These are phyloP conservation scores for Laothoe populi DNA, from an alignment of 2,888 invertebrate species.

Conservation along the genomic window DNA sequence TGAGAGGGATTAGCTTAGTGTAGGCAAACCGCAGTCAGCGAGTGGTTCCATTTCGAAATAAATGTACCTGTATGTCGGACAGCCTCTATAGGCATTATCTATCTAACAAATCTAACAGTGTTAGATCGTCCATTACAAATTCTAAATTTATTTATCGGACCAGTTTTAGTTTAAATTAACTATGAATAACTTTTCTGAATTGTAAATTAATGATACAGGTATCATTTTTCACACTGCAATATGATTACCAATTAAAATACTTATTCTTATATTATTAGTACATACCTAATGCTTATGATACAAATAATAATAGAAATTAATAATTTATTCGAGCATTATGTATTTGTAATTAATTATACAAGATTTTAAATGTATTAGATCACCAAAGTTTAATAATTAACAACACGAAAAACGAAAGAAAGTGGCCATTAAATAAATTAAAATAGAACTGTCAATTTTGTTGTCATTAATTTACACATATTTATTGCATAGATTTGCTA, in stretches of 20 bases:
- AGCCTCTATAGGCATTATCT: constrained; percentile 26
- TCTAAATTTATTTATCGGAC: constrained; percentile 26
- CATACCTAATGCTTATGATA: too few relatives aligned
- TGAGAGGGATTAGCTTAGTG: constrained; percentile 28
- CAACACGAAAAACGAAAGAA: constrained; percentile 10
- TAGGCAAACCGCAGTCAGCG: constrained; percentile 26
- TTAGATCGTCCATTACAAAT: constrained; percentile 30
- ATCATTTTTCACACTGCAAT: not conserved
- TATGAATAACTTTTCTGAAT: not conserved
- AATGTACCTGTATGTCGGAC: constrained; percentile 31
- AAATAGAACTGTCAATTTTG: constrained; percentile 23
- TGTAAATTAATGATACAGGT: not conserved
- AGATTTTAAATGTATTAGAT: not conserved
- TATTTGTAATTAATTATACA: constrained; percentile 1
- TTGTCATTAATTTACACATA: constrained; percentile 26
- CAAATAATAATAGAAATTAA: too few relatives aligned
- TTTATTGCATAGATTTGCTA: constrained; percentile 14
- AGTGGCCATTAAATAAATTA: constrained; percentile 24
- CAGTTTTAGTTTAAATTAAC: not conserved
- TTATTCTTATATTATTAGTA: not conserved
- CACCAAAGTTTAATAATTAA: not conserved
- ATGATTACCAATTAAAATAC: not conserved
- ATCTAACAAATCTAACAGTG: constrained; percentile 28
- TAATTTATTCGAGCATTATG: not conserved
- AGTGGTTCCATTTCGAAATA: constrained; percentile 34